Base-by-base conservation (phyloP, 2,888 invertebrate species). In the Drosophila prostipennis region DNA sequence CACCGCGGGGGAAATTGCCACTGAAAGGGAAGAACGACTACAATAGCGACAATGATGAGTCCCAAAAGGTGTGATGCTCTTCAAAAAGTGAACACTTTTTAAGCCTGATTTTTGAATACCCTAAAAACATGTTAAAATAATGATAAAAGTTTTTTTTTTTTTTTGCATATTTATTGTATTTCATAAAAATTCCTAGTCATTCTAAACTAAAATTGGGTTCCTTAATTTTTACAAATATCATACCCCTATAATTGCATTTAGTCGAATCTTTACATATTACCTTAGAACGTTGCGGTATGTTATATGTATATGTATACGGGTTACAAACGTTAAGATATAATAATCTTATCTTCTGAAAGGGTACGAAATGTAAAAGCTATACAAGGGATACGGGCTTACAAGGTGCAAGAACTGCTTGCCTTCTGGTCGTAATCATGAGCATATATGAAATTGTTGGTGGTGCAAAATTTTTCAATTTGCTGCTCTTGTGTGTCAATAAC, bases 401-500 rank as follows among this genome's bases (percentile, higher is more conserved):
- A 26, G 26, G 29, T 29, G 29, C 7, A 7, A 29, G 7, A 43
- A 55, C 34, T 8, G 40, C 16, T 19, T 43, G 32, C 13, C 16
- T n/a, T 26, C 40, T 29, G 32, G 42, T 39, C 34, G 53, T 53
- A 51, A 56, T 45, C 53, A 71, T 48, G 34, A 45, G 10, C 19
- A 13, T 40, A 19, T 26, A 34, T 16, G 39, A 36, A 46, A 71
- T 45, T 34, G 45, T 67, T 67, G 75, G 80, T 59, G 34, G 39
- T 68, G 79, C 65, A 83, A 80, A 85, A 83, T 86, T 87, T 86
- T 86, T 86, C 85, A 87, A 89, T 86, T 89, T 79, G 74, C 81
- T 77, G 75, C 84, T 85, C 84, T 86, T 89, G 87, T 86, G 81
- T 87, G 77, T 89, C 81, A 81, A 84, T 86, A 86, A 89, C 77